Percentiles rank a stretch among this genome's conserved stretches.
These are phyloP conservation scores for Dicrostonyx torquatus DNA, from an alignment of 2,797 vertebrate species.

Conservation along the genomic window DNA sequence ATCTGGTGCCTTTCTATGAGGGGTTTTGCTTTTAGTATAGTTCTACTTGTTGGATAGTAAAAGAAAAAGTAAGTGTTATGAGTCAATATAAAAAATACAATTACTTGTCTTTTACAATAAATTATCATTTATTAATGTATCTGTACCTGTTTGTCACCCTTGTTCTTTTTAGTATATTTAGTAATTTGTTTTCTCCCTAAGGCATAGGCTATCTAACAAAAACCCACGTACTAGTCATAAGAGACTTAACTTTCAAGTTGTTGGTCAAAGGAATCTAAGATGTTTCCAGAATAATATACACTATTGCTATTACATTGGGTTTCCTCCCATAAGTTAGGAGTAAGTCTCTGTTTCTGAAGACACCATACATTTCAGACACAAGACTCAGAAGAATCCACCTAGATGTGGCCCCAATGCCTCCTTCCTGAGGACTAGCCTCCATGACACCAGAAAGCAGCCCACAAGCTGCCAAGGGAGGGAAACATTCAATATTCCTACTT, in stretches of 20 bases:
- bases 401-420: neutral
- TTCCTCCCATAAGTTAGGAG: neutral
- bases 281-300: neutral
- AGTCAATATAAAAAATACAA: neutral
- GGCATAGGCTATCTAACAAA: neutral
- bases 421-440: neutral
- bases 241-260: neutral
- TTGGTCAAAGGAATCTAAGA: neutral
- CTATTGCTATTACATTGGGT: neutral
- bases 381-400: neutral
- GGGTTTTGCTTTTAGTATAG: neutral
- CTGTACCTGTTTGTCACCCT: neutral
- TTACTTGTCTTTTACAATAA: no score
- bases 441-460: neutral
- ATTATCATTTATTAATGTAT: neutral
- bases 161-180: neutral
- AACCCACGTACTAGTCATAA: neutral
- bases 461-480: neutral
- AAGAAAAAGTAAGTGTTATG: neutral
- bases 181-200: neutral
- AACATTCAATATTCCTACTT: neutral
- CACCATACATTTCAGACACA: neutral
- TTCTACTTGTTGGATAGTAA: neutral
- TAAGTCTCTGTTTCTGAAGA: neutral
- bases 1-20: neutral